A percentile compares a stretch with the other conserved stretches of the same genome.
These are phyloP conservation scores for Orius laevigatus DNA, from an alignment of 1,140 invertebrate genomes.

Conservation along the genomic window DNA sequence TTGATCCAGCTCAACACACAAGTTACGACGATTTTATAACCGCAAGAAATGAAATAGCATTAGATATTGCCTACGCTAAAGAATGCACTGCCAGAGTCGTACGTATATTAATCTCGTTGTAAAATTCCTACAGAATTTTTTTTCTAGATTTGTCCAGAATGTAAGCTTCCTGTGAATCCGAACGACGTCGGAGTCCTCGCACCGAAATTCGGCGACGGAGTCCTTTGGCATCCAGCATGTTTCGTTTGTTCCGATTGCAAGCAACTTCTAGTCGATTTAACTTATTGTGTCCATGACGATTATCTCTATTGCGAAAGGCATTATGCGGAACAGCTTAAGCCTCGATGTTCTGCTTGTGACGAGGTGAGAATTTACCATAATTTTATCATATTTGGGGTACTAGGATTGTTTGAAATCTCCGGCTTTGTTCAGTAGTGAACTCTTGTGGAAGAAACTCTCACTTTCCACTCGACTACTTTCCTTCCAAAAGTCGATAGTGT, in stretches of 20 bases:
- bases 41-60: conserved; percentile 79
- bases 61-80: conserved; percentile 76
- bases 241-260: conserved; percentile 72
- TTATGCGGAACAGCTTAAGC: conserved; percentile 83
- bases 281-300: conserved; percentile 78
- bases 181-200: conserved; percentile 53
- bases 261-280: conserved; percentile 78
- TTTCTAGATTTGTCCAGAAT: conserved; percentile 44
- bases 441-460: no score
- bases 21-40: conserved; percentile 80
- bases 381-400: no score
- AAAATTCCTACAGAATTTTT: neutral
- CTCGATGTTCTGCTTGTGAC: conserved; percentile 82
- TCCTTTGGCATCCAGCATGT: conserved; percentile 72
- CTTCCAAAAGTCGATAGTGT: no score
- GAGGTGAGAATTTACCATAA: conserved; percentile 60
- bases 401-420: no score
- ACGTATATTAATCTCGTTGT: conserved; percentile 21
- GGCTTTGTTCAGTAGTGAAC: no score
- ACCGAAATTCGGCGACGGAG: conserved; percentile 45
- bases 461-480: no score
- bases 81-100: conserved; percentile 33
- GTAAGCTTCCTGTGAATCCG: conserved; percentile 39
- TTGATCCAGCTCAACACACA: conserved; percentile 54
- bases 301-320: conserved; percentile 81